Conservation (phyloP, 2,888 invertebrate genomes). For the Augiades crinisus region DNA sequence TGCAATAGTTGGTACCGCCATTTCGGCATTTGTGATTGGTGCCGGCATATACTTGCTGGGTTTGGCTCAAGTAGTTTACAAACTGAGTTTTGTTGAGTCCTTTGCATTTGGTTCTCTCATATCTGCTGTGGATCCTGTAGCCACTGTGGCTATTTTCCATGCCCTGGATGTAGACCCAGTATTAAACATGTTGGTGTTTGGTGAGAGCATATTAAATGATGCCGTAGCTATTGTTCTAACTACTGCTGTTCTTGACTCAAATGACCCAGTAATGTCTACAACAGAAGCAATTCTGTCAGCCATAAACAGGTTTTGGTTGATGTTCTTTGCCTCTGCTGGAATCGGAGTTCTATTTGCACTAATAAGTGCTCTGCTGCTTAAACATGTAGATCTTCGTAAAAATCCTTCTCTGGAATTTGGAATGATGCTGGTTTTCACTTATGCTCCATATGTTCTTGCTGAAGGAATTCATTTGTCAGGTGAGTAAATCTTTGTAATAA, state of each 20-base stretch:
- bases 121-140: slow-evolving; percentile 99
- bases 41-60: slow-evolving; percentile 97
- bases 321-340: slow-evolving; percentile 99
- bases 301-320: slow-evolving; percentile 94
- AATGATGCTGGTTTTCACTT: slow-evolving; percentile 98
- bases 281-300: slow-evolving; percentile 94
- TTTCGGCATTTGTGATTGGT: slow-evolving; percentile 98
- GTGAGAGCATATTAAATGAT: slow-evolving; percentile 96
- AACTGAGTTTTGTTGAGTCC: slow-evolving; percentile 96
- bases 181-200: slow-evolving; percentile 99
- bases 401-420: slow-evolving; percentile 99
- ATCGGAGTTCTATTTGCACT: slow-evolving; percentile 98
- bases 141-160: slow-evolving; percentile 99
- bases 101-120: slow-evolving; percentile 99
- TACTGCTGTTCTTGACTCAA: slow-evolving; percentile 89
- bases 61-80: slow-evolving; percentile 94
- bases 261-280: slow-evolving; percentile 83
- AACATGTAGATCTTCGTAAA: slow-evolving; percentile 97
- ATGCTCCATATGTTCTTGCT: slow-evolving; percentile 98
- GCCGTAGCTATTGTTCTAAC: slow-evolving; percentile 99
- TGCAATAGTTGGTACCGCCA: slow-evolving; percentile 98
- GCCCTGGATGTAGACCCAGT: slow-evolving; percentile 98
- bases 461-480: slow-evolving; percentile 97
- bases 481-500: no score
- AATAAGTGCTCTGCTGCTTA: slow-evolving; percentile 94